Conservation (phyloP, 2,113 vertebrate genomes). For the Carollia perspicillata region DNA sequence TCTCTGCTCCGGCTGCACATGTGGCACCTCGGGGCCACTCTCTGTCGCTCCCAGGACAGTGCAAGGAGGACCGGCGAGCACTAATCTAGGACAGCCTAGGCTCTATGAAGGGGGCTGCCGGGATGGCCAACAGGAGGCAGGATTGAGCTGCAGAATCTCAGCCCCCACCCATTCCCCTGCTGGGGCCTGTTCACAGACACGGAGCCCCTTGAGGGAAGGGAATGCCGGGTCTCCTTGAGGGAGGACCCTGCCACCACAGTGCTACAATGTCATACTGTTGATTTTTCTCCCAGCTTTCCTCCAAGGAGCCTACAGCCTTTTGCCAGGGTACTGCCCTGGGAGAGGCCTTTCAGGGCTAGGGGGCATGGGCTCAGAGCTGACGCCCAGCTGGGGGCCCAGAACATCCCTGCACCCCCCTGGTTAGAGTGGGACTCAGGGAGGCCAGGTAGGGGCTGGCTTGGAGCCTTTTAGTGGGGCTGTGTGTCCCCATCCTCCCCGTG, state of each 20-base stretch:
- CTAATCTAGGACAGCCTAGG: neutral
- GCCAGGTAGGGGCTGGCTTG: neutral
- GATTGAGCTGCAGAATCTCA: neutral
- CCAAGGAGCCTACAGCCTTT: neutral
- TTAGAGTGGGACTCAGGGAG: neutral
- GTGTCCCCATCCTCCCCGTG: neutral
- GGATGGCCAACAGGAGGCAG: neutral
- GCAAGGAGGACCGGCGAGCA: neutral
- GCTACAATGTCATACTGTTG: fast-evolving
- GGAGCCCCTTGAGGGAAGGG: neutral
- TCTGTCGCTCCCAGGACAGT: neutral
- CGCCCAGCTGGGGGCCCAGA: neutral
- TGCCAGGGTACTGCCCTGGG: neutral
- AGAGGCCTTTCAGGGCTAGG: neutral
- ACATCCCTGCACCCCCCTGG: neutral
- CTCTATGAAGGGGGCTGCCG: neutral
- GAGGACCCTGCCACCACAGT: neutral
- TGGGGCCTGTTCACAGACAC: neutral
- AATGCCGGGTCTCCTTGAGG: too few relatives aligned
- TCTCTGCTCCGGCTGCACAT: fast-evolving
- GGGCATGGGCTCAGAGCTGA: neutral
- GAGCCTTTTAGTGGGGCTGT: neutral
- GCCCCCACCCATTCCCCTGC: neutral
- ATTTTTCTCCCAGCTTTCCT: neutral
- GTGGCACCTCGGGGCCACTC: fast-evolving